phyloP scores from a whole-genome alignment of 2,797 vertebrate genomes.

The Pseudochaenichthys georgianus region DNA sequence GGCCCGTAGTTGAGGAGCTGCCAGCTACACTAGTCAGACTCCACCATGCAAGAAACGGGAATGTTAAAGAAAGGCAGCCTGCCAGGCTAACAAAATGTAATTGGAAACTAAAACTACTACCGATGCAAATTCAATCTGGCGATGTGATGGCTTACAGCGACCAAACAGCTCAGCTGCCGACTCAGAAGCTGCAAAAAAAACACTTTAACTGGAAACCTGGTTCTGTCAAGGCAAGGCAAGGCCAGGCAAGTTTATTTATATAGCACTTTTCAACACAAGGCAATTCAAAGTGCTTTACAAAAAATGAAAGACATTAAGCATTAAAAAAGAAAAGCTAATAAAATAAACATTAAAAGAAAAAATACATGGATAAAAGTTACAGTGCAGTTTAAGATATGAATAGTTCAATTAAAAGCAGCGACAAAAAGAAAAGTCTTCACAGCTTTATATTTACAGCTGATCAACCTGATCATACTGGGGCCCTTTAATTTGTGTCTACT shows the following conservation, averaged over 20 bases:
- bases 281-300: too few species aligned
- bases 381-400: too few species aligned
- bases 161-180: slow-evolving; percentile 20
- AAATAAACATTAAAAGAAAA: too few species aligned
- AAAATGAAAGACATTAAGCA: too few species aligned
- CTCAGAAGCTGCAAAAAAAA: slow-evolving; percentile 17
- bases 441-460: slow-evolving; percentile 31
- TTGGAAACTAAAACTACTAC: slow-evolving; percentile 70
- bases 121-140: slow-evolving; percentile 67
- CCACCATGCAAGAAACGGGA: neutral
- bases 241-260: too few species aligned
- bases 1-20: slow-evolving; percentile 38
- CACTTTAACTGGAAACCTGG: slow-evolving; percentile 6
- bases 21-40: slow-evolving; percentile 29
- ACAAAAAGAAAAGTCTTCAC: neutral
- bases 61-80: slow-evolving; percentile 39
- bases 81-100: slow-evolving; percentile 50
- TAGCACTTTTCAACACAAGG: too few species aligned
- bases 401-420: too few species aligned
- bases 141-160: slow-evolving; percentile 38
- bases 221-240: slow-evolving; percentile 29
- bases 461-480: slow-evolving; percentile 2
- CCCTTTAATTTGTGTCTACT: neutral
- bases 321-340: too few species aligned
- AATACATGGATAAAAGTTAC: too few species aligned